Conservation (phyloP, 2,797 vertebrate genomes). For the Eutrigla gurnardus region DNA sequence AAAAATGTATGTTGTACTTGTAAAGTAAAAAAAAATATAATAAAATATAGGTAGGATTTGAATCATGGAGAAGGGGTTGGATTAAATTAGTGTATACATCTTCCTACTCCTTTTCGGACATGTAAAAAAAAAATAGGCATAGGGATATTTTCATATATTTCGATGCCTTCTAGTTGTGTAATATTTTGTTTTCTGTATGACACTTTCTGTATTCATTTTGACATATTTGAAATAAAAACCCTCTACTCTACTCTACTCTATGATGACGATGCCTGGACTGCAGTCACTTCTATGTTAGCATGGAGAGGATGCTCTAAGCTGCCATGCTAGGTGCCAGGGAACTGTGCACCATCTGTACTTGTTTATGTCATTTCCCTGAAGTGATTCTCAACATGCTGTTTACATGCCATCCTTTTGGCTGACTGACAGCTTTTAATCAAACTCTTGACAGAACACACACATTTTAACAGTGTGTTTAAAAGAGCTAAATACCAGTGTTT, state of each 20-base stretch:
- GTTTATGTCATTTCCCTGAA: conserved; percentile 38
- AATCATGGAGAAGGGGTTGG: too few species aligned
- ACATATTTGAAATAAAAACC: too few species aligned
- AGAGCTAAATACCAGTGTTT: background rate
- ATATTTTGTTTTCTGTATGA: too few species aligned
- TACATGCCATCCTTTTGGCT: conserved; percentile 4
- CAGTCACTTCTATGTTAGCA: conserved; percentile 22
- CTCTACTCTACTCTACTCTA: conserved; percentile 1
- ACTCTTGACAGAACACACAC: background rate
- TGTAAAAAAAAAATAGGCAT: too few species aligned
- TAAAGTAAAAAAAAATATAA: too few species aligned
- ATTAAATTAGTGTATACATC: too few species aligned
- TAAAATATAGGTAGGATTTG: too few species aligned
- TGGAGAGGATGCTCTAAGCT: conserved; percentile 32
- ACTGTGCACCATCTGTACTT: conserved; percentile 48
- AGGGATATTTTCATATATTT: too few species aligned
- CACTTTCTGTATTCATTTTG: too few species aligned
- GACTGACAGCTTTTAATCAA: background rate
- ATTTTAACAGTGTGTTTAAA: background rate
- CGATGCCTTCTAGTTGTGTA: too few species aligned
- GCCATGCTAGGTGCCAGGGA: conserved; percentile 24
- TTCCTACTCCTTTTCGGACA: too few species aligned
- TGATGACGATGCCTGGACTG: conserved; percentile 10
- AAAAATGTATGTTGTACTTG: too few species aligned
- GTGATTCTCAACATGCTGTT: conserved; percentile 29